Evolutionary conservation across 1,140 invertebrate genomes (phyloP), one percentile per base, ranked within the genome.

Genomic region (Galleria mellonella): DNA sequence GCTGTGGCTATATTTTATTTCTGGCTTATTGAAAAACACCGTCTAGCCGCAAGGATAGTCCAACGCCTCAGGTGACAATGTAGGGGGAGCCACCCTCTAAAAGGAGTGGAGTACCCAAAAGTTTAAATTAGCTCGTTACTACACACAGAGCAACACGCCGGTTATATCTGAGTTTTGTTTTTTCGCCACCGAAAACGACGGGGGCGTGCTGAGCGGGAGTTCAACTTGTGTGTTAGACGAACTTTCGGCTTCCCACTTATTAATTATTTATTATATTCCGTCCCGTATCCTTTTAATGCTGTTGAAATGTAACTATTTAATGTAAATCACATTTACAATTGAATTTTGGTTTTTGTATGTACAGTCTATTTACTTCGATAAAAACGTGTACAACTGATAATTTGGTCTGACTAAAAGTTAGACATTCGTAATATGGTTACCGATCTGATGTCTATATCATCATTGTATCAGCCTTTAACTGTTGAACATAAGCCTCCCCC

Each of bases 91-190:
- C 71, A 72, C 77, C 72, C 65, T 68, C 58, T 47, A 36, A 64
- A 72, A 63, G 70, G 62, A 58, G 62, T 36, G 51, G 49, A 51
- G 53, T 56, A 65, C 66, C 72, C 66, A 79, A 78, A 83, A 83
- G 72, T 83, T 83, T 83, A 83, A 83, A 83, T 83, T 78, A 83
- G 76, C 78, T 83, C 67, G 78, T 83, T 83, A 81, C 75, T 48
- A 77, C 72, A 67, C 61, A 74, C 66, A 65, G 48, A 40, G 55
- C 50, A 61, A 62, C 62, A 60, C 61, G 62, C 55, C 66, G 69
- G 73, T 78, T 73, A 61, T 71, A 72, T 73, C 64, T 63, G 63
- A 67, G 62, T 68, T 72, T 74, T 74, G 70, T 83, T 79, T 83
- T 83, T 79, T 78, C 62, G 53, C 53, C 57, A 64, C 57, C 62